phyloP scores from a whole-genome alignment of 2,113 vertebrate genomes.

The Ciconia maguari region DNA sequence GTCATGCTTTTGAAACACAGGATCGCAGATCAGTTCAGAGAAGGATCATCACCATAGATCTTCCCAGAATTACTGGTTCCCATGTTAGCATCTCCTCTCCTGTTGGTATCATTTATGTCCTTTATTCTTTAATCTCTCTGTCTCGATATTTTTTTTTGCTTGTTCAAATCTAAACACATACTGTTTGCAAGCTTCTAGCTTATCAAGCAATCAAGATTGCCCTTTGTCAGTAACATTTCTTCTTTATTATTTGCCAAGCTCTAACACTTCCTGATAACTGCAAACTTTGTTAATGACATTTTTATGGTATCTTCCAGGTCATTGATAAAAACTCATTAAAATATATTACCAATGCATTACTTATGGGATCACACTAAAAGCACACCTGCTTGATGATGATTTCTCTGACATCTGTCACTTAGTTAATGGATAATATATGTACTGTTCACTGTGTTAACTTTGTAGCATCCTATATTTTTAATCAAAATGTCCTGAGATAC shows the following conservation, averaged over 20 bases:
- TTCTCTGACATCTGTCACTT: background rate
- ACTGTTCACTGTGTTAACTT: background rate
- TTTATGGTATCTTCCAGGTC: background rate
- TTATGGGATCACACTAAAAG: background rate
- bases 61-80: background rate
- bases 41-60: background rate
- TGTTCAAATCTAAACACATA: background rate
- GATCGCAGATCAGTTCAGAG: background rate
- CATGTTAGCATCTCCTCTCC: background rate
- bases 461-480: background rate
- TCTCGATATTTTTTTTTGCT: background rate
- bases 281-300: background rate
- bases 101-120: background rate
- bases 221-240: background rate
- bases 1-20: background rate
- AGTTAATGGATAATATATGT: background rate
- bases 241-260: background rate
- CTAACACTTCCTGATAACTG: background rate
- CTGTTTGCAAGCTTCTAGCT: background rate
- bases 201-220: background rate
- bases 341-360: background rate
- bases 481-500: background rate
- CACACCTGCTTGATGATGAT: background rate
- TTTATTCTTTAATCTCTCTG: background rate
- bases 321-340: background rate